Base-by-base conservation (phyloP, 2,888 invertebrate species). In the Steinernema carpocapsae region DNA sequence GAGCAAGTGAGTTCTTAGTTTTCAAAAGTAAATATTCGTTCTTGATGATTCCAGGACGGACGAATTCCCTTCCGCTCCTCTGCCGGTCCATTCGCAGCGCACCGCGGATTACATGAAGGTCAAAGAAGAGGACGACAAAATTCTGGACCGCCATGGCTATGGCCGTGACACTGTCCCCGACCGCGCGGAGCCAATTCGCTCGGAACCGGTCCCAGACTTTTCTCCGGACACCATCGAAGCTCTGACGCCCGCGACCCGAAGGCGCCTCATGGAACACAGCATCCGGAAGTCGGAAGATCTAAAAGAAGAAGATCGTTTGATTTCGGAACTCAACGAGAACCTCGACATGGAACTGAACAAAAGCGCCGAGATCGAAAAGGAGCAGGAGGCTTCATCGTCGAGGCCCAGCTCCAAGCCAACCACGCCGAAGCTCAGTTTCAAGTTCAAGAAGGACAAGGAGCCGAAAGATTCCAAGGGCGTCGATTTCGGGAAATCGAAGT, bases 401-500 rank as follows among this genome's bases (percentile, higher is more conserved):
- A 48, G 52, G 37, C 77, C 70, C n/a, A 76, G 82, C 3, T 80
- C 80, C n/a, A 80, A 80, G 64, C 76, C 80, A 19, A 85, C 84
- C 0, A 86, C 86, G 3, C 86, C 86, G 4, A 81, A 81, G 73
- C 52, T 84, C 48, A 78, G 80, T 19, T 72, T 79, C 32, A 85
- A 84, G 75, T 84, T 86, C 78, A 80, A 82, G 48, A 85, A 82
- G 73, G 72, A 79, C 42, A 79, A 81, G 46, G 48, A 76, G 51
- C 45, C 72, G 45, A 77, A 78, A 22, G 73, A 74, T 19, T 45
- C 74, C 29, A 48, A 56, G 22, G 59, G 59, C 22, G 84, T 83
- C 71, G 86, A 86, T 71, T 86, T 85, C 48, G 86, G 85, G 70
- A 86, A 86, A 72, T 83, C 83, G 76, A 86, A 86, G 72, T 83